phyloP scores from a whole-genome alignment of 2,888 invertebrate genomes.

The Stegophylla sp. region DNA sequence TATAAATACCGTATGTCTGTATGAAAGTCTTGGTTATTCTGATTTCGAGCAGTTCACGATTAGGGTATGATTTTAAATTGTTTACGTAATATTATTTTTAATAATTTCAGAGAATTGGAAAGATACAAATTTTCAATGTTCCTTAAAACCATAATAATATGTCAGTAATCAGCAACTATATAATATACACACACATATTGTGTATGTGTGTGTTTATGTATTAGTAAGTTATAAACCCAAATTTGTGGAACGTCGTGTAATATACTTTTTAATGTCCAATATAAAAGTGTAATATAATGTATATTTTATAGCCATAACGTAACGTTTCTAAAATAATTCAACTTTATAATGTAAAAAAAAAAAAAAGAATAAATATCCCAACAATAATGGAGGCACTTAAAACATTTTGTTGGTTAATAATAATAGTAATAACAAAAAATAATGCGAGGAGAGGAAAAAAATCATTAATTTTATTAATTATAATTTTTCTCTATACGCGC shows the following conservation, averaged over 20 bases:
- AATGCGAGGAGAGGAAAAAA: not conserved
- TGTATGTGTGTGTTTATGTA: not conserved
- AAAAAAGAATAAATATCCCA: too few species aligned
- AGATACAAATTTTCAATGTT: not conserved
- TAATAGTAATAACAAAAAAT: too few species aligned
- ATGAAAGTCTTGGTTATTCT: too few species aligned
- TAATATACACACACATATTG: not conserved
- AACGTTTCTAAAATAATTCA: not conserved
- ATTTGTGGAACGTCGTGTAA: not conserved
- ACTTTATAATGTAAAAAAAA: too few species aligned
- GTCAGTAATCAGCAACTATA: not conserved
- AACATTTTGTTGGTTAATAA: too few species aligned
- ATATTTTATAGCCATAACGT: not conserved
- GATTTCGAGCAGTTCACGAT: too few species aligned
- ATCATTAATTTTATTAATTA: not conserved
- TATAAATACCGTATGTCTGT: too few species aligned
- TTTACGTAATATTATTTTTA: constrained; percentile 5
- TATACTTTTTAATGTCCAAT: not conserved
- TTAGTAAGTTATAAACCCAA: constrained; percentile 1
- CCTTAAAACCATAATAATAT: not conserved
- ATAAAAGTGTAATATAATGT: not conserved
- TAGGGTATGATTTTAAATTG: not conserved
- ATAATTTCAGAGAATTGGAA: not conserved
- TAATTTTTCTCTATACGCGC: not conserved
- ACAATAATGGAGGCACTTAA: too few species aligned